Evolutionary conservation across 2,113 vertebrate genomes (phyloP).

Genomic region (Origma solitaria): DNA sequence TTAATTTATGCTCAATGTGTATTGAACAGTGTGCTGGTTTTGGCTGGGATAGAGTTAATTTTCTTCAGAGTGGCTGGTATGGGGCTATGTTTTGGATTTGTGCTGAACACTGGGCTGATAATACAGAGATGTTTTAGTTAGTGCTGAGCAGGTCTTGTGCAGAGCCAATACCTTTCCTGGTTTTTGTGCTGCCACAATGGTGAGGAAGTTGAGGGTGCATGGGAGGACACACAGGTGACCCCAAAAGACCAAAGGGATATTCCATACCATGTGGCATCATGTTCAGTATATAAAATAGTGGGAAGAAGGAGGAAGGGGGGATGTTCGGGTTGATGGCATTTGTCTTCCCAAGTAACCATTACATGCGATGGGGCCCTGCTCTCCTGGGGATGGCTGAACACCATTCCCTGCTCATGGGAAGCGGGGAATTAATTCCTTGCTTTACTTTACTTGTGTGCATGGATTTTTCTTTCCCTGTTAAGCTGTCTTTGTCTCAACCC

Average conservation of each 20-base stretch:
- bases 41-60: neutral
- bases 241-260: neutral
- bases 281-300: neutral
- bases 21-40: neutral
- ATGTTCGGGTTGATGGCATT: rapidly evolving
- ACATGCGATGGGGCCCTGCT: neutral
- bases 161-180: neutral
- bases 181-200: neutral
- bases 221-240: neutral
- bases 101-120: neutral
- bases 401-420: neutral
- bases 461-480: neutral
- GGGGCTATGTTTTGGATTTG: neutral
- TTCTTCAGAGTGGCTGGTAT: neutral
- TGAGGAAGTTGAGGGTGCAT: rapidly evolving
- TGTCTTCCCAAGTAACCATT: neutral
- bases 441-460: neutral
- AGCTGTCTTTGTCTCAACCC: neutral
- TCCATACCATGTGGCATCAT: neutral
- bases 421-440: neutral
- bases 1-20: neutral
- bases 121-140: neutral
- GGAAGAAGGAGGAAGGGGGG: neutral
- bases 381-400: neutral
- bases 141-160: neutral